Evolutionary conservation across 2,113 vertebrate genomes (phyloP), one percentile per base, ranked within the genome.

Genomic region (Arvicanthis niloticus): DNA sequence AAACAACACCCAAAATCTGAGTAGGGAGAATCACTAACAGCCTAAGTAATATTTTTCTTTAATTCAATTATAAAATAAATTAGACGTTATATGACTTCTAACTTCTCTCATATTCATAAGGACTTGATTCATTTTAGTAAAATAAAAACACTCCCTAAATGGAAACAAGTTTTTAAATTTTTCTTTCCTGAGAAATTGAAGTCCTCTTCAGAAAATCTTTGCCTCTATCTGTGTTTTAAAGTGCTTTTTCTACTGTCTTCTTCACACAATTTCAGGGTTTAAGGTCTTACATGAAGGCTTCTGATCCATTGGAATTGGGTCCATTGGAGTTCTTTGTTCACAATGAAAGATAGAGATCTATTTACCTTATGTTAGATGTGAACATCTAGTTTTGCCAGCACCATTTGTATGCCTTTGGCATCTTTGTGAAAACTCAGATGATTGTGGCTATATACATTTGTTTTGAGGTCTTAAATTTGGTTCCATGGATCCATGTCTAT

Each of bases 21-120:
- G 9, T 51, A 65, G 7, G 4, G 3, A 78, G 58, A 94, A 75
- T 5, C n/a, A 86, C 8, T 22, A 34, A 16, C 26, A 70, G 7
- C 31, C 77, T 84, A 67, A 77, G 5, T 73, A 84, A 89, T 34
- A 42, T 91, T 0, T 90, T 95, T 17, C 13, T 2, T 93, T 84
- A 94, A 40, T 81, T 94, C 12, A 48, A 29, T 96, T 95, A 10
- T 89, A 42, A 82, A 94, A 72, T 89, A 40, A 92, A 45, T 78
- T 73, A 70, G 16, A 1, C 5, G 45, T 84, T 62, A 78, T 19
- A 9, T 65, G 19, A 80, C 7, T 91, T 37, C 45, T 78, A 78
- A 31, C 21, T 45, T 92, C 45, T n/a, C 17, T 92, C 70, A 62
- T 84, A 24, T 70, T 40, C 12, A 7, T 10, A 75, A 15, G 78